Evolutionary conservation across 2,888 invertebrate genomes (phyloP).

Genomic region (Philonicus albiceps): DNA sequence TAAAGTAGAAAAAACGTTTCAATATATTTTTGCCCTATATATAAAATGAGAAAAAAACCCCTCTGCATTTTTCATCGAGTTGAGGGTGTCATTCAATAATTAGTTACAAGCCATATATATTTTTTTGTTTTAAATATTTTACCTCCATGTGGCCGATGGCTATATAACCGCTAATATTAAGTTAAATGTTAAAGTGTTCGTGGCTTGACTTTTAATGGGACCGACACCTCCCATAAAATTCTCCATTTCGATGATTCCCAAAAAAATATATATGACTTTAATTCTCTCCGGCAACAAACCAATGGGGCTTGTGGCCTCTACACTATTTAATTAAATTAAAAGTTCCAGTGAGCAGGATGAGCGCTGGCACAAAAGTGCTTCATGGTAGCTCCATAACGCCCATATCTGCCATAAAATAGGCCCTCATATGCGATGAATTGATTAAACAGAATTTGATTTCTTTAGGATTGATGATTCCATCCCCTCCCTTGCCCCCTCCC

Average conservation of each 20-base stretch:
- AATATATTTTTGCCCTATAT: background rate
- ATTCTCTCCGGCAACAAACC: background rate
- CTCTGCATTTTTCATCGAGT: background rate
- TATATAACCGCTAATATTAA: background rate
- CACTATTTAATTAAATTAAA: background rate
- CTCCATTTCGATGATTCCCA: background rate
- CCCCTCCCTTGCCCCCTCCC: too few species aligned
- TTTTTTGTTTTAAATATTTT: background rate
- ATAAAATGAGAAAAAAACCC: background rate
- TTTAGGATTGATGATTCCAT: background rate
- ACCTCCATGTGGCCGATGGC: background rate
- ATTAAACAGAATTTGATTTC: background rate
- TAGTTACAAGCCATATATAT: background rate
- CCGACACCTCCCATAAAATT: background rate
- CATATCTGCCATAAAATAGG: background rate
- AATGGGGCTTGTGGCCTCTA: background rate
- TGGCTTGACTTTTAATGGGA: background rate
- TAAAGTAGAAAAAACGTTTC: background rate
- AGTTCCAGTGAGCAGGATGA: background rate
- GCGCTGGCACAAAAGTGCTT: background rate
- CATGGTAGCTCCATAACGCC: background rate
- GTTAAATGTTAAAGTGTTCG: background rate
- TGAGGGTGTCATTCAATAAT: background rate
- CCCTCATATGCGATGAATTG: background rate
- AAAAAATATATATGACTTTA: background rate